Base-by-base conservation (phyloP, 2,888 invertebrate genomes). In the Rhorus exstirpatorius region DNA sequence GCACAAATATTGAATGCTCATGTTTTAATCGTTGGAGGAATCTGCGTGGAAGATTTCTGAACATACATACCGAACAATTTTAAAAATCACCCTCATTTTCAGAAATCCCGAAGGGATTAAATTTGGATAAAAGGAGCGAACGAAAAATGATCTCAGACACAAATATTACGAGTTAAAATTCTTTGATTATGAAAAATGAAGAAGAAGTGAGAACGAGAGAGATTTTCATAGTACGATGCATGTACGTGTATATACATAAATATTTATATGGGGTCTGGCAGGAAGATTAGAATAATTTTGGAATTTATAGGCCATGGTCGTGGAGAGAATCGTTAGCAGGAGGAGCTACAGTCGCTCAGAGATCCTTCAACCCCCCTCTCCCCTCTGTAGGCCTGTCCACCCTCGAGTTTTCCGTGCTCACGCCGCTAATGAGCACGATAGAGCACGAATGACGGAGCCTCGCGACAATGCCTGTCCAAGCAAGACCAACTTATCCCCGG, bases 351-450 rank as follows among this genome's bases (percentile, higher is more conserved):
- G 41, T 67, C 58, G 67, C 35, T 61, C 38, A 17, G 38, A 79
- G 74, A 74, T 79, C 74, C 74, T 74, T 79, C 74, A 67, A 74
- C 68, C 79, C 71, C 72, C 14, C 31, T 38, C 14, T 46, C 24
- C 26, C 51, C 41, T 46, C 26, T 31, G n/a, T 19, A 31, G 63
- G 63, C 38, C 19, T 17, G 38, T 55, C 24, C 44, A 53, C 71
- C 78, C 71, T 63, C 55, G 41, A 61, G 55, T 55, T 41, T 51
- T 38, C 53, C 19, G 46, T 26, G 74, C 67, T 79, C 68, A 74
- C 65, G 74, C 53, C 61, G 74, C 74, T 79, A 79, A 79, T 79
- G 79, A 79, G 79, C 61, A 74, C 79, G 79, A 79, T 79, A 79
- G 74, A 74, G 79, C 67, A 79, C 79, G 79, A 74, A 79, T 74